Evolutionary conservation across 2,113 vertebrate species (phyloP).

Genomic region (Urocitellus parryii): DNA sequence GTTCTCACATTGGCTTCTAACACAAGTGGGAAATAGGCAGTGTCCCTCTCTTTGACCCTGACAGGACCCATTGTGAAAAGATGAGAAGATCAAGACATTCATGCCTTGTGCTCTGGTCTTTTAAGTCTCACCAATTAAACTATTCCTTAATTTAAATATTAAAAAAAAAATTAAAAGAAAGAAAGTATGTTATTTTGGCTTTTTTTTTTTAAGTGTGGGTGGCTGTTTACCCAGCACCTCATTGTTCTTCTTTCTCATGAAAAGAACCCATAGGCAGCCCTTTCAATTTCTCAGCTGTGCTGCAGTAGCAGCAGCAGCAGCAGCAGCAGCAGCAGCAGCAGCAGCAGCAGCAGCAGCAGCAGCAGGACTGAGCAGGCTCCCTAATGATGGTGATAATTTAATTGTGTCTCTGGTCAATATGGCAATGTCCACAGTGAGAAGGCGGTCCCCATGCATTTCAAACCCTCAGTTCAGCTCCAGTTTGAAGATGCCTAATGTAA

Average conservation of each 20-base stretch:
- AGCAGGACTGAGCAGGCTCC: background rate
- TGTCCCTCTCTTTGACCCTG: no score
- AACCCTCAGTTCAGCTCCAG: background rate
- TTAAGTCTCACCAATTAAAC: background rate
- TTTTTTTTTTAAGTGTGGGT: background rate
- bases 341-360: background rate
- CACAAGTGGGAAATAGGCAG: no score
- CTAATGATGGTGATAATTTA: background rate
- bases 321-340: background rate
- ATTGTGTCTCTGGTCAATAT: background rate
- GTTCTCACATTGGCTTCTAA: no score
- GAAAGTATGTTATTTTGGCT: background rate
- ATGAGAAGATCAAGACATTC: no score
- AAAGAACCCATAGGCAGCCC: background rate
- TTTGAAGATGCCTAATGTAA: background rate
- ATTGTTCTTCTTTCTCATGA: background rate
- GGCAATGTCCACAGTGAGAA: background rate
- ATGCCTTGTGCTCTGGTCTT: background rate
- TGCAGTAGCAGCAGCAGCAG: background rate
- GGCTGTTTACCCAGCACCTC: background rate
- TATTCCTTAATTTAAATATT: no score
- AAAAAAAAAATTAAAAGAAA: no score
- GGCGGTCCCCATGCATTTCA: background rate
- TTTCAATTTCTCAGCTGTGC: background rate
- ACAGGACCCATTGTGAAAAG: no score